These are phyloP conservation scores for Chydorus sphaericus DNA, from an alignment of 2,888 invertebrate species.

Conservation along the genomic window DNA sequence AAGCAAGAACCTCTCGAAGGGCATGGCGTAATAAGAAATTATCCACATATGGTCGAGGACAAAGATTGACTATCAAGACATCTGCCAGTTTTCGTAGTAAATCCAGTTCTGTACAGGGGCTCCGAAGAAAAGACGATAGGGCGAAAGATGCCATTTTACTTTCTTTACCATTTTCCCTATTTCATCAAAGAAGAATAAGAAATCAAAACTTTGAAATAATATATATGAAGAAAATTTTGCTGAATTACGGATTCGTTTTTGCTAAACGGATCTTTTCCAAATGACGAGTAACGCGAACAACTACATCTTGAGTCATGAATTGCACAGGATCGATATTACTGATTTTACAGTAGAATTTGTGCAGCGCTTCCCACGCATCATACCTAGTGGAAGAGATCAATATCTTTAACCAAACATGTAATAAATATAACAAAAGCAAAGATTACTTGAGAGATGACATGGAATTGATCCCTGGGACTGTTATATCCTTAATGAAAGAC, in stretches of 20 bases:
- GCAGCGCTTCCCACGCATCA: slow-evolving; percentile 68
- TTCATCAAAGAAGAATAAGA: not conserved
- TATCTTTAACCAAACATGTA: too few species aligned
- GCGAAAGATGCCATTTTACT: slow-evolving; percentile 52
- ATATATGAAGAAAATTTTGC: not conserved
- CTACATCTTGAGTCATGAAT: slow-evolving; percentile 66
- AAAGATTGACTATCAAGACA: slow-evolving; percentile 58
- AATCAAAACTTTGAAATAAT: slow-evolving; percentile 2
- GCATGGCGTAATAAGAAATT: slow-evolving; percentile 57
- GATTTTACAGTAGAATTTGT: slow-evolving; percentile 40
- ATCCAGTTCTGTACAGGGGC: slow-evolving; percentile 56
- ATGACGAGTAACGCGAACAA: slow-evolving; percentile 64
- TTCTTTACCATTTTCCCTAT: slow-evolving; percentile 35
- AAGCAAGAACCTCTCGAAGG: slow-evolving; percentile 66
- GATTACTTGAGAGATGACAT: slow-evolving; percentile 45
- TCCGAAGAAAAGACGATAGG: slow-evolving; percentile 55
- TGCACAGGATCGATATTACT: slow-evolving; percentile 64
- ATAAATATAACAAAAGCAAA: not conserved
- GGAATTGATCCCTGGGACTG: slow-evolving; percentile 42
- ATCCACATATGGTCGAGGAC: slow-evolving; percentile 65
- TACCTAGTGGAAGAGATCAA: slow-evolving; percentile 27
- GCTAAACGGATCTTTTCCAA: slow-evolving; percentile 70
- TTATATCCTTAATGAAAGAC: slow-evolving; percentile 55
- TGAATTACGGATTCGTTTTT: slow-evolving; percentile 53
- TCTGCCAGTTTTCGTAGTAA: slow-evolving; percentile 70